phyloP scores from a whole-genome alignment of 2,113 vertebrate species.

The Entelurus aequoreus region DNA sequence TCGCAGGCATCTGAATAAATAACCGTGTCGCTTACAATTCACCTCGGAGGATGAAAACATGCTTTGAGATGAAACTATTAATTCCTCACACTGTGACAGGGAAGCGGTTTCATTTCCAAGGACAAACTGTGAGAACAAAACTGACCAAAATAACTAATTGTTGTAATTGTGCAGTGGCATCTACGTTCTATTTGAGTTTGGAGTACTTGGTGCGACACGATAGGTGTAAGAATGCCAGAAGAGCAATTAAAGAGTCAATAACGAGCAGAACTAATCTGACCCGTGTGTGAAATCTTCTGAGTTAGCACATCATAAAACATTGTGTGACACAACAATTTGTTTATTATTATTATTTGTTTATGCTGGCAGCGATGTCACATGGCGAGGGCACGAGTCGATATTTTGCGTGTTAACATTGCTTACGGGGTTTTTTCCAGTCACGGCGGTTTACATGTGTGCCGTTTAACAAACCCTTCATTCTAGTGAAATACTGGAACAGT shows the following conservation, averaged over 20 bases:
- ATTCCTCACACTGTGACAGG: neutral
- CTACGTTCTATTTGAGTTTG: neutral
- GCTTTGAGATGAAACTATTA: neutral
- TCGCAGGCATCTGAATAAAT: slow-evolving; percentile 1
- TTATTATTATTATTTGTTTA: neutral
- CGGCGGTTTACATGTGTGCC: neutral
- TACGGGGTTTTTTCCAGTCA: neutral
- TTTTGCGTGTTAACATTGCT: neutral
- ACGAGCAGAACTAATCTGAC: neutral
- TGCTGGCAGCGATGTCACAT: slow-evolving; percentile 2
- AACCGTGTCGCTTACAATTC: neutral
- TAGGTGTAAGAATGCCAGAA: too few species aligned
- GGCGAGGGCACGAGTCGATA: neutral
- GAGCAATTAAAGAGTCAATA: neutral
- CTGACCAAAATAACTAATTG: neutral
- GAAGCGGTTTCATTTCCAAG: neutral
- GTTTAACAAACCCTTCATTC: neutral
- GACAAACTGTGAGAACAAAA: neutral
- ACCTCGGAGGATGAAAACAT: neutral
- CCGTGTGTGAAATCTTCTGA: neutral
- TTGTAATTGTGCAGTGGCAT: neutral
- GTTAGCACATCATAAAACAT: neutral
- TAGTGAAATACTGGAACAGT: neutral
- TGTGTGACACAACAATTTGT: too few species aligned
- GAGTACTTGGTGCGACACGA: too few species aligned